Evolutionary conservation across 1,140 invertebrate species (phyloP).

Genomic region (Eciton burchellii): DNA sequence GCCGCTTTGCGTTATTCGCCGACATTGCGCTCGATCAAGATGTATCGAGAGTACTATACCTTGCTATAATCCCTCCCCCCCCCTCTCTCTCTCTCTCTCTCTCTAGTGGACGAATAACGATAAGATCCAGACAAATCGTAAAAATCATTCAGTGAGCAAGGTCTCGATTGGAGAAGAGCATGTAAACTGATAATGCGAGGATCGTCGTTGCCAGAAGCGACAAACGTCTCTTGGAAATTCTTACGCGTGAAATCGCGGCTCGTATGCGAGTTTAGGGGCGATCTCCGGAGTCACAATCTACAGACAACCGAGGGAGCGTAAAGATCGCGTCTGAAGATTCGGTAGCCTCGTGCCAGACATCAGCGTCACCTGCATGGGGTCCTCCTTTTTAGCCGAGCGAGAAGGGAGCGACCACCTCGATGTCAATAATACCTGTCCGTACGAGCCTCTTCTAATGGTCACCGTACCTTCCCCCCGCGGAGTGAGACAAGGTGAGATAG

Average conservation of each 20-base stretch:
- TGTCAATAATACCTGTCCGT: conserved; percentile 67
- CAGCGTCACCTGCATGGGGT: conserved; percentile 70
- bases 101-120: no score
- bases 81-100: no score
- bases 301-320: no score
- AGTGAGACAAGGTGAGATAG: conserved; percentile 66
- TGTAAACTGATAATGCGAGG: background rate
- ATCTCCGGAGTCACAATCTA: no score
- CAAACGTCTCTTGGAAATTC: background rate
- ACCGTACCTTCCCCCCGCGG: conserved; percentile 66
- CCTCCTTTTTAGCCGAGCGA: conserved; percentile 66
- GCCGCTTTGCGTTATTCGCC: conserved; percentile 61
- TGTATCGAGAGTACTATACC: background rate
- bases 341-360: conserved; percentile 68
- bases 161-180: background rate
- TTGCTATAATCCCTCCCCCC: no score
- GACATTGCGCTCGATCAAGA: background rate
- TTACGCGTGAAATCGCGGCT: background rate
- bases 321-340: background rate
- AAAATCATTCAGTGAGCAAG: no score
- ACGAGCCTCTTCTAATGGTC: conserved; percentile 71
- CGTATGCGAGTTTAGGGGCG: no score
- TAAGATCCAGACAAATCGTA: no score
- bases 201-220: background rate
- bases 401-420: conserved; percentile 66